phyloP scores from a whole-genome alignment of 2,888 invertebrate genomes.

The Germaria angustata region DNA sequence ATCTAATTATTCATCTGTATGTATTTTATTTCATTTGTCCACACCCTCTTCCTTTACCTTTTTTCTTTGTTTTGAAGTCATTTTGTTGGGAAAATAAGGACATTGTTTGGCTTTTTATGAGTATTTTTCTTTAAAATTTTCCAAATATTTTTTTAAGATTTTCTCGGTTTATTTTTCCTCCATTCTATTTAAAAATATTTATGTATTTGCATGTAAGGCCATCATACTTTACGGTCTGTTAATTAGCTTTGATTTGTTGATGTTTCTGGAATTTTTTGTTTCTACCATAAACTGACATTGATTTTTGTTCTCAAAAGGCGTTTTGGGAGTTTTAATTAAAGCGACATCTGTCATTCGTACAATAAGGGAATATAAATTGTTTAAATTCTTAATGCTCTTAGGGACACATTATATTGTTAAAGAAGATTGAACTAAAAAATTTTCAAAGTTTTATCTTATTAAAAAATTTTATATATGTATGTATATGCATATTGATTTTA shows the following conservation, averaged over 20 bases:
- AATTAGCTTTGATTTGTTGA: constrained; percentile 69
- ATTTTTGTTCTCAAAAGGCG: constrained; percentile 61
- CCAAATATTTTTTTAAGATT: constrained; percentile 53
- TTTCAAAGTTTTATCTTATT: neutral
- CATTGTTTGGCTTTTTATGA: constrained; percentile 52
- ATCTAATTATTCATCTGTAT: constrained; percentile 79
- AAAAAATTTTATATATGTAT: too few species aligned
- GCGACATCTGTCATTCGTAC: constrained; percentile 62
- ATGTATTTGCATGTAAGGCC: constrained; percentile 49
- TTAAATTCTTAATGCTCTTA: constrained; percentile 44
- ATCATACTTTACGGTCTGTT: constrained; percentile 69
- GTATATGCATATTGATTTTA: neutral
- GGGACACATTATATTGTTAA: constrained; percentile 17
- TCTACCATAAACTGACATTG: constrained; percentile 62
- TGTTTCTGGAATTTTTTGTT: constrained; percentile 45
- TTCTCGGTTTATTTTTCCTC: constrained; percentile 26
- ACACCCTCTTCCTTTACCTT: neutral
- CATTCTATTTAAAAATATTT: constrained; percentile 33
- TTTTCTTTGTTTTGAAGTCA: constrained; percentile 26
- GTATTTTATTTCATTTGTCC: constrained; percentile 62
- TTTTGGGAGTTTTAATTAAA: constrained; percentile 67
- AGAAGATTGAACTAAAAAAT: neutral
- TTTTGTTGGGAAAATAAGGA: constrained; percentile 40
- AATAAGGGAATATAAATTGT: neutral
- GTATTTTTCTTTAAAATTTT: constrained; percentile 44